Evolutionary conservation across 2,888 invertebrate species (phyloP), one percentile per base, ranked within the genome.

Genomic region (Drosophila borborema): DNA sequence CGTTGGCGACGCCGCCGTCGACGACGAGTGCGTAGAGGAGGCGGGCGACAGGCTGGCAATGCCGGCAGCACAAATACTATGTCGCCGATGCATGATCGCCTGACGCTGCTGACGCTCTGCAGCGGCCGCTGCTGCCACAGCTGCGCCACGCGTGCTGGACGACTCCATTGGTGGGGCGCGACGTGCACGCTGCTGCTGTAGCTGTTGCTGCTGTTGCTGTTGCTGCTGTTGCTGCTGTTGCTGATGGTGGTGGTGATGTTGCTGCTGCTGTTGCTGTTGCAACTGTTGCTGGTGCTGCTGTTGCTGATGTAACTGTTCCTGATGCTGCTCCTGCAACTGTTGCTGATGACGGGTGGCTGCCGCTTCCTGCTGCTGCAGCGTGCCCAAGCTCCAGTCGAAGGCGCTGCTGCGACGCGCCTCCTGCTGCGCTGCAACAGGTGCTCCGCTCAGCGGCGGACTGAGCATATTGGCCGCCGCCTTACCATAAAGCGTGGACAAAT

Each of bases 401-500:
- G 36, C 20, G 56, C 43, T 60, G 64, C 55, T 62, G 49, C 64
- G 77, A 18, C 83, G 73, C 31, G 67, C 40, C 20, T 81, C 67
- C 77, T 23, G 40, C 55, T 72, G 79, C 36, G 80, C 59, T 2
- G 49, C 23, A 9, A 68, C 55, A n/a, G 23, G 36, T 41, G 18
- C 36, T 0, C 89, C 82, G 56, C 89, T 89, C 10, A 92, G 63
- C 12, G 93, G 92, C 12, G 93, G 92, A 80, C 92, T 93, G 23
- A 93, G 71, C 90, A 93, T 91, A 34, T 91, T 92, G 31, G 92
- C 91, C 28, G 91, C 92, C 20, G 92, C 92, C 31, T 89, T 87
- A 45, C 90, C 71, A 23, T 87, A 89, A 46, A 92, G 77, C 12
- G 90, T 91, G 0, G 92, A 91, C 60, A 91, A 72, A 72, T 92